phyloP scores from a whole-genome alignment of 2,797 vertebrate genomes.

The Chelidonichthys spinosus region DNA sequence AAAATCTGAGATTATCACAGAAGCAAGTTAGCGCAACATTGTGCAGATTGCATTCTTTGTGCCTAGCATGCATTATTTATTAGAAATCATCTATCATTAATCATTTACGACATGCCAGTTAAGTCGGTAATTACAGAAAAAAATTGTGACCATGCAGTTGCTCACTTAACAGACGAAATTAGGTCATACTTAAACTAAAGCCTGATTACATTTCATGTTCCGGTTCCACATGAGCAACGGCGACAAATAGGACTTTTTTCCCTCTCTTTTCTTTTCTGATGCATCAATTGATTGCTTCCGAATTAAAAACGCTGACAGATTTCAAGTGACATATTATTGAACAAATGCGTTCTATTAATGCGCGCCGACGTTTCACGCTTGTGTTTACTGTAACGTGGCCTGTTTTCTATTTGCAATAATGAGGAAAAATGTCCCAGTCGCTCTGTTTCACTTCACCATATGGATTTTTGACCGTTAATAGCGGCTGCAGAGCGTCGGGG shows the following conservation, averaged over 20 bases:
- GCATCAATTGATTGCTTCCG: conserved; percentile 65
- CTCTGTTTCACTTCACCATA: conserved; percentile 18
- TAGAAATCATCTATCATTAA: conserved; percentile 77
- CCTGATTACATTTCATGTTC: conserved; percentile 74
- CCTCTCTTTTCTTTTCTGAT: conserved; percentile 48
- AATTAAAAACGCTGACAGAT: conserved; percentile 63
- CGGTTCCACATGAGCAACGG: conserved; percentile 69
- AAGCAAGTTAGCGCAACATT: conserved; percentile 58
- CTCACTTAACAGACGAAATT: conserved; percentile 64
- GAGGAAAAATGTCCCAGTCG: conserved; percentile 25
- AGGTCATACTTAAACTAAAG: conserved; percentile 73
- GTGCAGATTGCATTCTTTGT: conserved; percentile 58
- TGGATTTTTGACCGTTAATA: neutral
- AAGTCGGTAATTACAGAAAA: conserved; percentile 77
- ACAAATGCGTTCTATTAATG: conserved; percentile 62
- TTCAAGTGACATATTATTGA: conserved; percentile 63
- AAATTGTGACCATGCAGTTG: conserved; percentile 65
- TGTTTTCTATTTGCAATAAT: conserved; percentile 45
- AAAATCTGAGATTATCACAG: conserved; percentile 54
- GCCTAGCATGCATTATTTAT: conserved; percentile 70
- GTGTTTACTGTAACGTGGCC: conserved; percentile 3
- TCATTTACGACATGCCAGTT: conserved; percentile 73
- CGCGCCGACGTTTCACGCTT: conserved; percentile 62
- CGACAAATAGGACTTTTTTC: conserved; percentile 64
- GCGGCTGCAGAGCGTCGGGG: neutral